Conservation (phyloP, 2,888 invertebrate species). For the Malthinus flaveolus region DNA sequence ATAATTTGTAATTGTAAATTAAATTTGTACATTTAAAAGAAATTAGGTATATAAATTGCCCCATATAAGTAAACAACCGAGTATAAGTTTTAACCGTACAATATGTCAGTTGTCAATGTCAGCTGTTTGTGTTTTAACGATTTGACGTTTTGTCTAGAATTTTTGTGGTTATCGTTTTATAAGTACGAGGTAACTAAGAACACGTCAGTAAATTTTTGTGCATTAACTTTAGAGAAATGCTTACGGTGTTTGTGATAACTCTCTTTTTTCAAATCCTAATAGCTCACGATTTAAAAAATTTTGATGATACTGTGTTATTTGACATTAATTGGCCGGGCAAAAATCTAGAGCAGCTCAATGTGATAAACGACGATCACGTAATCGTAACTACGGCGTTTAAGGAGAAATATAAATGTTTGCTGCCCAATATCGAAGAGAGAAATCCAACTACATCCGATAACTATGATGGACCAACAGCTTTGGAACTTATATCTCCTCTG, state of each 20-base stretch:
- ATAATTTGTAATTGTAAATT: no score
- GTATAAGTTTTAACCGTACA: no score
- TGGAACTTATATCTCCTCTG: constrained; percentile 75
- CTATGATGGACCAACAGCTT: constrained; percentile 74
- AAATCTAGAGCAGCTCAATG: constrained; percentile 44
- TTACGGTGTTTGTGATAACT: not conserved
- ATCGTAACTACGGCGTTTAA: constrained; percentile 74
- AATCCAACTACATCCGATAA: constrained; percentile 60
- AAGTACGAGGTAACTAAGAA: no score
- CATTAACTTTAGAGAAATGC: constrained; percentile 1
- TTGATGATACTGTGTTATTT: constrained; percentile 81
- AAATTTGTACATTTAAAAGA: no score
- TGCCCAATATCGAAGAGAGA: constrained; percentile 69
- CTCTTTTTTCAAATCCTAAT: constrained; percentile 5
- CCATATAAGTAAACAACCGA: no score
- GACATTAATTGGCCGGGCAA: constrained; percentile 78
- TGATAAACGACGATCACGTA: constrained; percentile 59
- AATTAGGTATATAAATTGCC: no score
- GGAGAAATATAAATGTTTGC: constrained; percentile 80
- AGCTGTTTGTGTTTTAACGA: no score
- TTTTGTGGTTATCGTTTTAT: no score
- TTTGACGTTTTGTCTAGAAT: no score
- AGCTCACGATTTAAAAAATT: constrained; percentile 70
- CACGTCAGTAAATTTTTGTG: no score
- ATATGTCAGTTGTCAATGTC: no score